Conservation (phyloP, 2,113 vertebrate species). For the cat (Felis catus) region DNA sequence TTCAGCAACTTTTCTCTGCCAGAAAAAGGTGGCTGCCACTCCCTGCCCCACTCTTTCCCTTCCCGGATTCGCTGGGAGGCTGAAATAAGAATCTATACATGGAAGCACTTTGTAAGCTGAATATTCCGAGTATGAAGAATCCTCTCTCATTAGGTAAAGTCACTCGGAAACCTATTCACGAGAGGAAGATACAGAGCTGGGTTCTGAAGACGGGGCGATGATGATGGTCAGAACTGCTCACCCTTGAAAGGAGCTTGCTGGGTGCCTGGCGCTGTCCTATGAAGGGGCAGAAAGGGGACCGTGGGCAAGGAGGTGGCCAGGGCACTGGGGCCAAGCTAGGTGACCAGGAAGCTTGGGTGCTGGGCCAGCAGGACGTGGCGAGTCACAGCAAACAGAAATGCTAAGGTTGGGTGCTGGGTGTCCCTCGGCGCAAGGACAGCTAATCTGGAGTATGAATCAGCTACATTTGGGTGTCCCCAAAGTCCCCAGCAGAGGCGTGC, state of each 20-base stretch:
- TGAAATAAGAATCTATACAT: not conserved
- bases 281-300: fast-evolving
- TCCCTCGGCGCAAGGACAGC: not conserved
- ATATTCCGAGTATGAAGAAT: not conserved
- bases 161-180: not conserved
- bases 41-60: not conserved
- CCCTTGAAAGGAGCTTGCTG: fast-evolving
- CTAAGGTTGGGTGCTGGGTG: not conserved
- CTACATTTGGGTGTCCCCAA: not conserved
- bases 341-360: not conserved
- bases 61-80: not conserved
- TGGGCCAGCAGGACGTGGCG: not conserved
- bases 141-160: not conserved
- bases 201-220: not conserved
- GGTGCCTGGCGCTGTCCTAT: fast-evolving
- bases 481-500: not conserved
- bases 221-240: fast-evolving
- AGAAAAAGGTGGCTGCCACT: not conserved
- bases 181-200: not conserved
- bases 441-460: not conserved
- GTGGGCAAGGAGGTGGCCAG: not conserved
- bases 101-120: not conserved
- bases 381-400: not conserved
- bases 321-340: not conserved
- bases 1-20: not conserved